Base-by-base conservation (phyloP, 1,140 invertebrate genomes). In the Tetramorium alpestre region DNA sequence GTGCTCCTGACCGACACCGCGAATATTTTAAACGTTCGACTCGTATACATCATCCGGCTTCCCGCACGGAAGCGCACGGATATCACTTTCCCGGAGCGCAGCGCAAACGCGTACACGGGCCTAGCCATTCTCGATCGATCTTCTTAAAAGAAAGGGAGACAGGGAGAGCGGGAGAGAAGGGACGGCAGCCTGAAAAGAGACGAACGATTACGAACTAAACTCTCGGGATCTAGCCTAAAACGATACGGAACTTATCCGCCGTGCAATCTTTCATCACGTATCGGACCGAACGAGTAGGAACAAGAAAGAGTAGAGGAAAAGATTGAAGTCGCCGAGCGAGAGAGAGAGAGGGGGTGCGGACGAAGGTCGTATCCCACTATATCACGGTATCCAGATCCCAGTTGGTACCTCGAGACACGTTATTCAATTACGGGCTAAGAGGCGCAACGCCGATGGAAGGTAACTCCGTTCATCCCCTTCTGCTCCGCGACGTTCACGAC, bases 381-480 rank as follows among this genome's bases (percentile, higher is more conserved):
- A 92, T 92, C 88, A 77, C 82, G 81, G 73, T 91, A 93, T 89
- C 90, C 86, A 87, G 89, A 92, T 89, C 89, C 89, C 62, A 88
- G 60, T 86, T 88, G 65, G 87, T 92, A 91, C 88, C 90, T 93
- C 87, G 85, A 88, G 87, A 91, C 91, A 91, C 88, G 91, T 94
- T 94, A 93, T 94, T 93, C 93, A 93, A 94, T 94, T 93, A 94
- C 92, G 87, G 88, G 70, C 88, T 93, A 93, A 94, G 92, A 93
- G 92, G 90, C 88, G 86, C 90, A 92, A 86, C 88, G 81, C 64
- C 87, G 92, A 91, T 84, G 77, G 90, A 92, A 90, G 89, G 88
- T 89, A 90, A 90, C 88, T 88, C 77, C 73, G 75, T 77, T 73
- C 86, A 88, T 86, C 75, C 88, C 88, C 84, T 72, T 86, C 88